These are phyloP conservation scores for Zoroaster sp. DNA, from an alignment of 53 echinoderm and acorn worm species.

Conservation along the genomic window DNA sequence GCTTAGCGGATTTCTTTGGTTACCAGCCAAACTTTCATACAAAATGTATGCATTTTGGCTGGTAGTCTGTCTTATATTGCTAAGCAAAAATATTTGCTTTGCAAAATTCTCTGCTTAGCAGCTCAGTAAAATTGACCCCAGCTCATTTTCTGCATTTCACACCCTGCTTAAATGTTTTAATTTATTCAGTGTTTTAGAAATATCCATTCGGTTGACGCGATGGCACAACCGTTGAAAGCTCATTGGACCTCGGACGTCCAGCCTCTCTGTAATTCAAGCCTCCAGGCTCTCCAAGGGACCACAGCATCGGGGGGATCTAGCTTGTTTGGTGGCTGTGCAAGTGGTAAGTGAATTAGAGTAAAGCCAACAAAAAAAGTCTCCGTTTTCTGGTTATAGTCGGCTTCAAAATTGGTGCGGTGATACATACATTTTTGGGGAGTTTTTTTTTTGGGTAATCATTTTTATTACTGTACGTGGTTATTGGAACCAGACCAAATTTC, in stretches of 20 bases:
- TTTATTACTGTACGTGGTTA: not conserved
- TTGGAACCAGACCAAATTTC: not conserved
- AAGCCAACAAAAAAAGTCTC: not conserved
- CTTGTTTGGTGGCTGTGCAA: slow-evolving; percentile 35
- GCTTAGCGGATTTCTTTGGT: too few species aligned
- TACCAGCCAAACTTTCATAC: too few species aligned
- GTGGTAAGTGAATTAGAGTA: not conserved
- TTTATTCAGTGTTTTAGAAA: too few species aligned
- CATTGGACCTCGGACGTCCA: slow-evolving; percentile 29
- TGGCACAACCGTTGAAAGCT: slow-evolving; percentile 16
- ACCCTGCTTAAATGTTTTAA: too few species aligned
- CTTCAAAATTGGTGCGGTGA: not conserved
- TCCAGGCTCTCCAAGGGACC: slow-evolving; percentile 8
- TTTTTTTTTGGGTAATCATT: not conserved
- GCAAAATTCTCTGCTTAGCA: too few species aligned
- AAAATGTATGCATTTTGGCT: too few species aligned
- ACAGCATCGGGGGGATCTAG: not conserved
- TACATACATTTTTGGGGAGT: not conserved
- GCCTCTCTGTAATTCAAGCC: slow-evolving; percentile 11
- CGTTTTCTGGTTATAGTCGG: not conserved
- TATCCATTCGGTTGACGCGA: not conserved
- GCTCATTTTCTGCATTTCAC: too few species aligned
- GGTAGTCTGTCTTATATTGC: too few species aligned
- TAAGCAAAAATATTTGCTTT: too few species aligned
- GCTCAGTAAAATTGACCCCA: too few species aligned